These are phyloP conservation scores for Lota lota DNA, from an alignment of 2,113 vertebrate genomes.

Conservation along the genomic window DNA sequence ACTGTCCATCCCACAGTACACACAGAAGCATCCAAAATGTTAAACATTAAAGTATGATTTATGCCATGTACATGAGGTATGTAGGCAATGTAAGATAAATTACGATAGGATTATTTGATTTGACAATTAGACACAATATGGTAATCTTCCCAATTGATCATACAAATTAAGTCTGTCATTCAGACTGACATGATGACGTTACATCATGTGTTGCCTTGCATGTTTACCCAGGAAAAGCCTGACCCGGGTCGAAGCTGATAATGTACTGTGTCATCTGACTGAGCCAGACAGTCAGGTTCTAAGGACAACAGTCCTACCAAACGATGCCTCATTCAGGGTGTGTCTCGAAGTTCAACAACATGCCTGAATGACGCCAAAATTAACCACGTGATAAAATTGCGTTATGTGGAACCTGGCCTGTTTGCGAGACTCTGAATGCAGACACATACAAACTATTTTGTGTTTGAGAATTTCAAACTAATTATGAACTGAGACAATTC, in stretches of 20 bases:
- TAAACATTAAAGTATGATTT: not conserved
- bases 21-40: not conserved
- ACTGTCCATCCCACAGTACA: no score
- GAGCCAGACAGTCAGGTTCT: conserved; percentile 27
- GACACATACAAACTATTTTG: no score
- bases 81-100: no score
- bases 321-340: not conserved
- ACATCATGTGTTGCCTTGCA: not conserved
- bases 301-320: conserved; percentile 20
- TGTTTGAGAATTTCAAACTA: no score
- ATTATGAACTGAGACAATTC: no score
- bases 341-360: not conserved
- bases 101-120: no score
- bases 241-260: not conserved
- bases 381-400: not conserved
- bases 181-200: not conserved
- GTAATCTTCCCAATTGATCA: no score
- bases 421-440: no score
- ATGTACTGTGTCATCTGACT: not conserved
- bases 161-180: not conserved
- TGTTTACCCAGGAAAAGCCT: not conserved
- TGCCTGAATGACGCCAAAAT: not conserved
- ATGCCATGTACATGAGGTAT: not conserved
- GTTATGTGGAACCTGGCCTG: no score
- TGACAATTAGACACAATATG: no score